Percentiles rank a stretch among this genome's conserved stretches.
Evolutionary conservation across 2,113 vertebrate genomes (phyloP).

Genomic region (Apaloderma vittatum): DNA sequence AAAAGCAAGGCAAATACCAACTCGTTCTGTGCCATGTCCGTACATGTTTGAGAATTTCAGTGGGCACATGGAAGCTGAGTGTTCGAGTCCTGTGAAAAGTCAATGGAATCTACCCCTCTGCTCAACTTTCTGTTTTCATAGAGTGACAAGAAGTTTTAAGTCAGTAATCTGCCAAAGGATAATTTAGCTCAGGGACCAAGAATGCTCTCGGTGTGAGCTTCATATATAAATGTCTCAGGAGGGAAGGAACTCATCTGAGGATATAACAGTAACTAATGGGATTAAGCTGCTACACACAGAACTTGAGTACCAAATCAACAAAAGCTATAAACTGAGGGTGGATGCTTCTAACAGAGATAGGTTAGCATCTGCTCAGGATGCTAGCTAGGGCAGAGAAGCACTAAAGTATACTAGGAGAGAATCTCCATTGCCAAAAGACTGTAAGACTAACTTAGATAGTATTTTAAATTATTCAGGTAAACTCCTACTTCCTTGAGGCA

Average conservation of each 20-base stretch:
- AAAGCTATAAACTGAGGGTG: background rate
- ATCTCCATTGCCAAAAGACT: background rate
- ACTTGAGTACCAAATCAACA: background rate
- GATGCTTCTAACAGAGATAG: fast-evolving
- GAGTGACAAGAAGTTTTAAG: background rate
- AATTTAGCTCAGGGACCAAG: background rate
- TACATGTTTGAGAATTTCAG: background rate
- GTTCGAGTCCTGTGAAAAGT: background rate
- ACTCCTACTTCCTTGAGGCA: background rate
- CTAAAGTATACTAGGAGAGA: background rate
- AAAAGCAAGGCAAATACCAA: background rate
- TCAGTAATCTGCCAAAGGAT: background rate
- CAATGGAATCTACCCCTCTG: background rate
- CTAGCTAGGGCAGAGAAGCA: background rate
- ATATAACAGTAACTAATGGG: background rate
- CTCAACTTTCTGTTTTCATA: background rate
- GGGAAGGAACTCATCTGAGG: background rate
- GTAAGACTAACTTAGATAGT: background rate
- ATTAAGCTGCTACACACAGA: background rate
- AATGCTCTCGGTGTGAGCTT: background rate
- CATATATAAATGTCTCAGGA: fast-evolving
- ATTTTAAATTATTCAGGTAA: background rate
- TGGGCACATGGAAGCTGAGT: background rate
- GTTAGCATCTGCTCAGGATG: background rate
- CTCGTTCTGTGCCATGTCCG: background rate